Percentiles rank a stretch among this genome's conserved stretches.
These are phyloP conservation scores for Caenorhabditis plicata DNA, from an alignment of 2,888 invertebrate species.

Conservation along the genomic window DNA sequence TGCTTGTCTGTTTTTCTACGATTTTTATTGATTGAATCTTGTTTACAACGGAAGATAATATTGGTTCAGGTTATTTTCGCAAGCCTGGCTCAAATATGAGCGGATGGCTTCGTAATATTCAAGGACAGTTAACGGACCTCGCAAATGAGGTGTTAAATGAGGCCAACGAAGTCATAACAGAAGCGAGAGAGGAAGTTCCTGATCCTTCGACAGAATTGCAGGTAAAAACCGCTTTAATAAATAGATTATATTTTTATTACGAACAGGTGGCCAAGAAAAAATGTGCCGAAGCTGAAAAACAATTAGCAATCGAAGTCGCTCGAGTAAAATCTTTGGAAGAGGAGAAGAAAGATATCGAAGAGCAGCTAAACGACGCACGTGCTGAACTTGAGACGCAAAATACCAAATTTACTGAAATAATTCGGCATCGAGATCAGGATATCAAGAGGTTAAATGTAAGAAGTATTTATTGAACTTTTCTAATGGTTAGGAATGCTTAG, in stretches of 20 bases:
- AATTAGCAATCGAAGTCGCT: conserved; percentile 34
- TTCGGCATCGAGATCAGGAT: conserved; percentile 50
- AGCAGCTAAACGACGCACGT: conserved; percentile 47
- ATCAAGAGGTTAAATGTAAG: conserved; percentile 49
- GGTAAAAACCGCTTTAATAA: conserved; percentile 19
- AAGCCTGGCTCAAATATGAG: conserved; percentile 11
- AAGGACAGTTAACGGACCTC: conserved; percentile 54
- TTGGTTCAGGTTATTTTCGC: too few relatives aligned
- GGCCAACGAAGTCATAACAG: conserved; percentile 47
- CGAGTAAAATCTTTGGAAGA: conserved; percentile 17
- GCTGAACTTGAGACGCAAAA: conserved; percentile 51
- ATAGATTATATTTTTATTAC: conserved; percentile 1
- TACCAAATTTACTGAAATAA: conserved; percentile 40
- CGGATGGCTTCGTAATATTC: conserved; percentile 37
- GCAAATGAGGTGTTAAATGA: conserved; percentile 59
- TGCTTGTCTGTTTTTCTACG: not conserved
- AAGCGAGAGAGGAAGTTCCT: conserved; percentile 55
- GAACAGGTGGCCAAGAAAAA: conserved; percentile 50
- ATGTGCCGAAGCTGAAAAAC: conserved; percentile 49
- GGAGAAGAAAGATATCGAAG: conserved; percentile 31
- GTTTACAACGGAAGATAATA: too few relatives aligned
- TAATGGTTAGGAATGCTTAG: conserved; percentile 2
- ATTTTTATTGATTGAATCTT: too few relatives aligned
- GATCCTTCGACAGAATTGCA: conserved; percentile 55
- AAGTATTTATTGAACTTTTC: not conserved